A percentile compares a stretch with the other conserved stretches of the same genome.
Evolutionary conservation across 37 sponge, comb jelly and placozoan species (phyloP).

Genomic region (Chondrilla cf. caribensis): DNA sequence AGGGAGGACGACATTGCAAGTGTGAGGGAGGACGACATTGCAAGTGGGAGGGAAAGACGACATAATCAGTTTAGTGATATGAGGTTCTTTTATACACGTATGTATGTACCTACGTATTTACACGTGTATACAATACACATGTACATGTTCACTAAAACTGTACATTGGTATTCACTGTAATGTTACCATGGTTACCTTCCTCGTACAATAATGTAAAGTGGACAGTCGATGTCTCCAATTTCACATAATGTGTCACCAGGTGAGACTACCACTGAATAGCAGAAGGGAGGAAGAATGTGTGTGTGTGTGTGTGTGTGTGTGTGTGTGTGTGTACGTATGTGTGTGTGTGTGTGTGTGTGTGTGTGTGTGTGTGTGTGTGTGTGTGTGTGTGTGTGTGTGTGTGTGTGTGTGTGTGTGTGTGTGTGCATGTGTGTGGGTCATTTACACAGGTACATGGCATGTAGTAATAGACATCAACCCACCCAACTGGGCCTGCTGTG

Average conservation of each 20-base stretch:
- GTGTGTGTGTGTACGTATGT: not conserved
- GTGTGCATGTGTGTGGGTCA: not conserved
- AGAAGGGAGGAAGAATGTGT: constrained; percentile 4
- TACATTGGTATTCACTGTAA: not conserved
- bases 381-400: constrained; percentile 8
- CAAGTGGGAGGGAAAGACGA: too few species aligned
- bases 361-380: not conserved
- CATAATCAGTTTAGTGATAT: too few species aligned
- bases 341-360: constrained; percentile 12
- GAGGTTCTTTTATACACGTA: too few species aligned
- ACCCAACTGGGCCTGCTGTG: not conserved
- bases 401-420: constrained; percentile 10
- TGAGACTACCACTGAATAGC: constrained; percentile 3
- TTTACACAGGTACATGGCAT: too few species aligned
- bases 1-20: too few species aligned
- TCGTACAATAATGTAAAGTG: constrained; percentile 2
- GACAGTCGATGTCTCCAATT: constrained; percentile 12
- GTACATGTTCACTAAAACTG: not conserved
- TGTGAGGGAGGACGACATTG: too few species aligned
- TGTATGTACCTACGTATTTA: not conserved
- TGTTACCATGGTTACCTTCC: constrained; percentile 2
- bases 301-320: not conserved
- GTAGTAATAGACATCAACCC: not conserved
- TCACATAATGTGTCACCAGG: constrained; percentile 15
- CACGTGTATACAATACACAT: not conserved